Base-by-base conservation (phyloP, 2,113 vertebrate genomes). In the Nycticebus coucang region DNA sequence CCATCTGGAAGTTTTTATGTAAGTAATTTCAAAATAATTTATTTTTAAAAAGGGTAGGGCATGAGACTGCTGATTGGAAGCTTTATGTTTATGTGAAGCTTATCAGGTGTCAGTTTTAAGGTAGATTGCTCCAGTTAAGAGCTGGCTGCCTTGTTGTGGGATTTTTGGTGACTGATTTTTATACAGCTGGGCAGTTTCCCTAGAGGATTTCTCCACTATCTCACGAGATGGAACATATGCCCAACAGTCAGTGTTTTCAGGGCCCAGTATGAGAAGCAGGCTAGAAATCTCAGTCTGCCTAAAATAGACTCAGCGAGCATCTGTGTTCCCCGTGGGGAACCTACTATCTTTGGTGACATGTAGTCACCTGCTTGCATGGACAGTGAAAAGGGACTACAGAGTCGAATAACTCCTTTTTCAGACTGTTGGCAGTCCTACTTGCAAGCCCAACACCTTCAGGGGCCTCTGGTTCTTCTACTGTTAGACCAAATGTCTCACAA, bases 1-100 rank as follows among this genome's bases (percentile, higher is more conserved):
- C 57, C 64, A 26, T 41, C 30, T 89, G 50, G 30, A 41, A 28
- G 10, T 83, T 69, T 95, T 79, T 69, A 57, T 78, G 11, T 7
- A 89, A 72, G 33, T 80, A 57, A 66, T 71, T 95, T 87, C 45
- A 93, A 81, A 92, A 71, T 59, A 64, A 50, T 19, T 80, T 35
- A 35, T 83, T 37, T 87, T 24, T 37, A 37, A 55, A 45, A 93
- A 87, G 35, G 64, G 1, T 21, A 6, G 37, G 21, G 1, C 26
- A 79, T 30, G 89, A 66, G 87, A 91, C 8, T 75, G 0, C 10
- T 35, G 41, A 41, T 30, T 41, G 2, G 21, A 83, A 72, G n/a
- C 7, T 53, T 14, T 45, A 0, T 7, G 7, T 75, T 90, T 28
- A 9, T 19, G 10, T 79, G 33, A 33, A 69, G 28, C 22, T 81